These are phyloP conservation scores for Styela plicata DNA, from an alignment of 23 tunicate species.

Conservation along the genomic window DNA sequence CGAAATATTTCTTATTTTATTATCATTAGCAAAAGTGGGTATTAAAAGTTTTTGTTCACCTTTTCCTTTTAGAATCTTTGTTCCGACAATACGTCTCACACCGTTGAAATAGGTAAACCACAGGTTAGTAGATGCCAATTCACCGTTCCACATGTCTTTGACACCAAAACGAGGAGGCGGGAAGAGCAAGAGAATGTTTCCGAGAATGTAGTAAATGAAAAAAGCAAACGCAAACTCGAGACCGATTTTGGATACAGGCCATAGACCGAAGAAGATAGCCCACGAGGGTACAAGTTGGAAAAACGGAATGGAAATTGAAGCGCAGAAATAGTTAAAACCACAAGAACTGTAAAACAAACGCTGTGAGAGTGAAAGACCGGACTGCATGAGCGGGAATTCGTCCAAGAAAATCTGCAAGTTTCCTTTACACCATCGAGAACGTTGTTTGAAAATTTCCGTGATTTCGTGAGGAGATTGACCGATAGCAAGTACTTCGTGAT, in stretches of 20 bases:
- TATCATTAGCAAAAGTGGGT: no score
- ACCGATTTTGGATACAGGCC: constrained; percentile 98
- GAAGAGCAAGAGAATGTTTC: constrained; percentile 80
- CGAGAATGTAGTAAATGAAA: constrained; percentile 81
- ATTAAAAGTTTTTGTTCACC: no score
- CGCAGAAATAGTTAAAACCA: constrained; percentile 93
- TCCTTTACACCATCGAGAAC: constrained; percentile 98
- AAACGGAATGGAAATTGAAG: constrained; percentile 92
- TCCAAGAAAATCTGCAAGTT: constrained; percentile 96
- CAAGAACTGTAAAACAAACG: constrained; percentile 92
- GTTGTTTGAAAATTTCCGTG: constrained; percentile 95
- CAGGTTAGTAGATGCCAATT: constrained; percentile 93
- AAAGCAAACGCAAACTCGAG: constrained; percentile 94
- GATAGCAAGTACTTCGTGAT: constrained; percentile 95
- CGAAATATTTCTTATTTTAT: no score
- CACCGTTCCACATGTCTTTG: constrained; percentile 97
- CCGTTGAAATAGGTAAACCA: constrained; percentile 98
- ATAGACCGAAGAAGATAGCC: constrained; percentile 98
- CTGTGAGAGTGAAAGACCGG: constrained; percentile 89
- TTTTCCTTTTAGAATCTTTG: constrained; percentile 85
- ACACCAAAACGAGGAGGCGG: constrained; percentile 94
- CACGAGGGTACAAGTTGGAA: constrained; percentile 96
- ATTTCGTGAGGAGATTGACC: constrained; percentile 98
- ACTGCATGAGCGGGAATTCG: constrained; percentile 96
- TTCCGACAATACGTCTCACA: constrained; percentile 87